Conservation (phyloP, 2,797 vertebrate species). For the Bryconaethiops microstoma region DNA sequence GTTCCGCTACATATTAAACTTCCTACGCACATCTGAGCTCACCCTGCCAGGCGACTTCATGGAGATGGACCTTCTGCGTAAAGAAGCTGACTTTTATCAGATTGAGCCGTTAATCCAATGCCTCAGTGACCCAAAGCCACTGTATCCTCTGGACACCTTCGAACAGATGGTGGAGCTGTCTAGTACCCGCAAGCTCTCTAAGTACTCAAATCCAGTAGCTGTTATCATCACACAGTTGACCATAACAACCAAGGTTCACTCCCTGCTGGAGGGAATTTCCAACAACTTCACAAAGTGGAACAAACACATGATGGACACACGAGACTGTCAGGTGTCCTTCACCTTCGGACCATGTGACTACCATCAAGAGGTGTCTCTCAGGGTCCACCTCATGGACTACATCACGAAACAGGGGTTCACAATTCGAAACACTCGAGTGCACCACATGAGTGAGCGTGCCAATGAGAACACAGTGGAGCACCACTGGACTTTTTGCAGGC, state of each 20-base stretch:
- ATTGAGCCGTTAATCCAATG: conserved; percentile 96
- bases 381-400: conserved; percentile 98
- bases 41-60: conserved; percentile 95
- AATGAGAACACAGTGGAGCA: conserved; percentile 99
- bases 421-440: conserved; percentile 95
- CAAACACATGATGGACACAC: conserved; percentile 99
- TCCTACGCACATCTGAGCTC: conserved; percentile 95
- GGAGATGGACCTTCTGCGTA: conserved; percentile 93
- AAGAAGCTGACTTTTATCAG: conserved; percentile 98
- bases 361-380: conserved; percentile 95
- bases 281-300: conserved; percentile 99
- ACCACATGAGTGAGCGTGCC: conserved; percentile 98
- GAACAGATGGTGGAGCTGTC: conserved; percentile 98
- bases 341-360: conserved; percentile 98
- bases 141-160: conserved; percentile 95
- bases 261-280: conserved; percentile 92
- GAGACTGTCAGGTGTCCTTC: conserved; percentile 98
- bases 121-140: conserved; percentile 93
- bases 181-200: conserved; percentile 97
- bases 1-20: conserved; percentile 97
- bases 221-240: conserved; percentile 98
- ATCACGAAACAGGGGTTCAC: conserved; percentile 98
- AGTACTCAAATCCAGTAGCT: conserved; percentile 97
- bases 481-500: conserved; percentile 97
- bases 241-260: conserved; percentile 95